Evolutionary conservation across 2,797 vertebrate species (phyloP).

Genomic region (Danio albolineatus): DNA sequence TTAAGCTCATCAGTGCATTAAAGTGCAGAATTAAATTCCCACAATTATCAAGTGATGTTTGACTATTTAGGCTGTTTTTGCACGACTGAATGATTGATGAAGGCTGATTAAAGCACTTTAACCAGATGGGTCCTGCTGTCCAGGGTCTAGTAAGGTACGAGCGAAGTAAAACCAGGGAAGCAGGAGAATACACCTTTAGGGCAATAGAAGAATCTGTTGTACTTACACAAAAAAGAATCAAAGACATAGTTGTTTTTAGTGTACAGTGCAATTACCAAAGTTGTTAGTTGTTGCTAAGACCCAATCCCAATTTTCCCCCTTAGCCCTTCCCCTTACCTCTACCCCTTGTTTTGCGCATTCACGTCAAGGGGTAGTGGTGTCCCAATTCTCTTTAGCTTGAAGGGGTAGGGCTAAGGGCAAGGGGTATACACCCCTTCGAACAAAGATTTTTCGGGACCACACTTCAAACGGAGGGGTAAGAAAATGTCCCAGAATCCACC

Average conservation of each 20-base stretch:
- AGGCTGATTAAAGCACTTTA: conserved; percentile 19
- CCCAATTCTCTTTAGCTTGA: too few relatives aligned
- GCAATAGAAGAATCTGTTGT: neutral
- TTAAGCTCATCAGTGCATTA: conserved; percentile 28
- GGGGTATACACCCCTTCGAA: too few relatives aligned
- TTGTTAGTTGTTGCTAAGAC: too few relatives aligned
- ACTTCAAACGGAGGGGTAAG: too few relatives aligned
- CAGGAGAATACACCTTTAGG: neutral
- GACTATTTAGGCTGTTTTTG: conserved; percentile 3
- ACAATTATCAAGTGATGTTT: conserved; percentile 35
- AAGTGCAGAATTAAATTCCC: conserved; percentile 26
- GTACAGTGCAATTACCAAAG: too few relatives aligned
- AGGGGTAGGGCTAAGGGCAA: too few relatives aligned
- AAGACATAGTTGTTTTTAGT: neutral
- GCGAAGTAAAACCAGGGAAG: neutral
- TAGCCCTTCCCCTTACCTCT: too few relatives aligned
- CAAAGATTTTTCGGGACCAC: too few relatives aligned
- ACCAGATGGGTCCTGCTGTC: neutral
- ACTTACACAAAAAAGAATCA: neutral
- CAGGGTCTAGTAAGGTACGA: neutral
- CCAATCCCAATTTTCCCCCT: too few relatives aligned
- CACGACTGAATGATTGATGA: conserved; percentile 17
- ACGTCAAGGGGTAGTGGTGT: too few relatives aligned
- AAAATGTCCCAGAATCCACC: too few relatives aligned
- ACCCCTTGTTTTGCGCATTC: too few relatives aligned